Percentiles rank a stretch among this genome's conserved stretches.
Evolutionary conservation across 2,888 invertebrate species (phyloP).

Genomic region (Hedychridium roseum): DNA sequence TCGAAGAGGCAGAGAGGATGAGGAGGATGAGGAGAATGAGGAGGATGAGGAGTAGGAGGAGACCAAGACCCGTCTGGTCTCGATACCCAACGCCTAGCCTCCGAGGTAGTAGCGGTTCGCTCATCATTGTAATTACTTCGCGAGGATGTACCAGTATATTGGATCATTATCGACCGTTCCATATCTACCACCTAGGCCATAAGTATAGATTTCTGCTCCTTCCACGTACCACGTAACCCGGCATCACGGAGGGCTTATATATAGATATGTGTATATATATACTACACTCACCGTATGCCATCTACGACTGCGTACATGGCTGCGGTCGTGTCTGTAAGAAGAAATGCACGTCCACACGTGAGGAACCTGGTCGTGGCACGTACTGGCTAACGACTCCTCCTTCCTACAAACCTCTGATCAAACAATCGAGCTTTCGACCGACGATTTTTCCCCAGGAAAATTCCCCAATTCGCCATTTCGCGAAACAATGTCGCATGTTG

Average conservation of each 20-base stretch:
- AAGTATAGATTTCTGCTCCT: constrained; percentile 52
- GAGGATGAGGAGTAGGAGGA: constrained; percentile 18
- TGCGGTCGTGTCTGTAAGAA: not conserved
- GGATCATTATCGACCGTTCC: constrained; percentile 61
- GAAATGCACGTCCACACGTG: no score
- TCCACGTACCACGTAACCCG: constrained; percentile 18
- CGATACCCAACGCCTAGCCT: constrained; percentile 46
- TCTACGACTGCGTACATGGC: not conserved
- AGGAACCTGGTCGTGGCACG: no score
- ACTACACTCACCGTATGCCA: not conserved
- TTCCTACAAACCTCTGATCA: constrained; percentile 39
- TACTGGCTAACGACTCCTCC: constrained; percentile 32
- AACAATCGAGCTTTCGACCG: no score
- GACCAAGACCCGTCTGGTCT: constrained; percentile 25
- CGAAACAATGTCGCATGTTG: no score
- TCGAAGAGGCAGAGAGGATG: constrained; percentile 22
- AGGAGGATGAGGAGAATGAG: constrained; percentile 20
- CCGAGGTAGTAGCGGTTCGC: constrained; percentile 56
- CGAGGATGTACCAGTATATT: constrained; percentile 61
- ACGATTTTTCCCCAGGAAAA: no score
- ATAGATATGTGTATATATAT: not conserved
- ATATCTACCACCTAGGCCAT: constrained; percentile 57
- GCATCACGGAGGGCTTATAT: not conserved
- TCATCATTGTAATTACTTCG: constrained; percentile 62
- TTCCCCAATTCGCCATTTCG: no score